These are phyloP conservation scores for Nematostella vectensis DNA, from an alignment of 92 coral and sea anemone genomes.

Conservation along the genomic window DNA sequence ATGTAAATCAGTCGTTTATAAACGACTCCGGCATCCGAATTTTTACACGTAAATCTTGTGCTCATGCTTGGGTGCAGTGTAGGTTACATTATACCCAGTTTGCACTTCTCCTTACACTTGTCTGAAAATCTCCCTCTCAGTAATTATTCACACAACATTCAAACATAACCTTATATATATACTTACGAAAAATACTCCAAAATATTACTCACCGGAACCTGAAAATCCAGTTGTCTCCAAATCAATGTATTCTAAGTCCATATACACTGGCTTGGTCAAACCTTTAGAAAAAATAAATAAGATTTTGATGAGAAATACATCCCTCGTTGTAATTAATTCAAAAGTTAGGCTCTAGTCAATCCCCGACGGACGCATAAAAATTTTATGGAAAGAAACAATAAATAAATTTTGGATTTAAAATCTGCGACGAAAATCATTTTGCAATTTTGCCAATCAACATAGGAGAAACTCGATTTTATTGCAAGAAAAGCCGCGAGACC, in stretches of 20 bases:
- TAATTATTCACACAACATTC: background rate
- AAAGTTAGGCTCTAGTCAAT: constrained; percentile 42
- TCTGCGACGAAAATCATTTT: background rate
- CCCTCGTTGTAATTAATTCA: constrained; percentile 43
- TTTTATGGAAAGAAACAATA: constrained; percentile 33
- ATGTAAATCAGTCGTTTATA: no score
- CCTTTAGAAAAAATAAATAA: constrained; percentile 20
- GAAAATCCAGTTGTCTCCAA: constrained; percentile 74
- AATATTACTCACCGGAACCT: constrained; percentile 53
- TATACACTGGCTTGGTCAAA: constrained; percentile 12
- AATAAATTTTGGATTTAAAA: constrained; percentile 1
- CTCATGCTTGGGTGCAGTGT: no score
- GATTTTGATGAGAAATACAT: constrained; percentile 23
- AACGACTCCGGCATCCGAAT: no score
- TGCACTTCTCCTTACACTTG: no score
- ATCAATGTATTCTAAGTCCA: constrained; percentile 84
- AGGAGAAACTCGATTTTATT: no score
- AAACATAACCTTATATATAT: background rate
- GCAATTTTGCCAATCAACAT: no score
- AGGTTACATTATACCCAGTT: no score
- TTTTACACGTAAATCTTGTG: no score
- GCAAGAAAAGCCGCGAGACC: no score
- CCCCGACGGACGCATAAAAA: constrained; percentile 22
- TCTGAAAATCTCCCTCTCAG: no score
- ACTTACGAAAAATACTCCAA: constrained; percentile 19